Evolutionary conservation across 2,113 vertebrate species (phyloP).

Genomic region (Gymnobelideus leadbeateri): DNA sequence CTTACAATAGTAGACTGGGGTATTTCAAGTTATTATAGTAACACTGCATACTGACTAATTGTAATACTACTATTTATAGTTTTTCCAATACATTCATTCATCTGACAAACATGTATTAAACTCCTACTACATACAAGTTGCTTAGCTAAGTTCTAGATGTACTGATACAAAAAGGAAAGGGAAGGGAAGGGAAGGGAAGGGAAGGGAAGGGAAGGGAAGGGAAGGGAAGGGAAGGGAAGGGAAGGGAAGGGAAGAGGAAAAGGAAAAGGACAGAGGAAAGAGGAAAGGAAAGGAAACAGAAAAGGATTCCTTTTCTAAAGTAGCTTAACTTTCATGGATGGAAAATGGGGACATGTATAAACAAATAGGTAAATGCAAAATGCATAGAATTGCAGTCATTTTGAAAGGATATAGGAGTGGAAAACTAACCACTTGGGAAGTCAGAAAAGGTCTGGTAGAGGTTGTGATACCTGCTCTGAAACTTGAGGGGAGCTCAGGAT

Average conservation of each 20-base stretch:
- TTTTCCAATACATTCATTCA: slow-evolving; percentile 67
- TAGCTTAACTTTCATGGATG: background rate
- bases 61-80: slow-evolving; percentile 79
- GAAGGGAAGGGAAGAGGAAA: too few species aligned
- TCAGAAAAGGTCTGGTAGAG: background rate
- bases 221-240: too few species aligned
- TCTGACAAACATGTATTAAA: background rate
- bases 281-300: background rate
- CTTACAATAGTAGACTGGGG: slow-evolving; percentile 28
- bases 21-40: slow-evolving; percentile 62
- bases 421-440: background rate
- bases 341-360: background rate
- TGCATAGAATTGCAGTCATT: background rate
- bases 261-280: background rate
- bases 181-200: too few species aligned
- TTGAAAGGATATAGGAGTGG: background rate
- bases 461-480: background rate
- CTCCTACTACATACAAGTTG: background rate
- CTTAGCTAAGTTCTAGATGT: background rate
- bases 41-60: slow-evolving; percentile 72
- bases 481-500: background rate
- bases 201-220: too few species aligned
- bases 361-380: background rate
- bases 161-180: background rate
- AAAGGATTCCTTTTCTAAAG: background rate